A percentile compares a stretch with the other conserved stretches of the same genome.
phyloP scores from a whole-genome alignment of 2,113 vertebrate species.

The Ailuropoda melanoleuca region DNA sequence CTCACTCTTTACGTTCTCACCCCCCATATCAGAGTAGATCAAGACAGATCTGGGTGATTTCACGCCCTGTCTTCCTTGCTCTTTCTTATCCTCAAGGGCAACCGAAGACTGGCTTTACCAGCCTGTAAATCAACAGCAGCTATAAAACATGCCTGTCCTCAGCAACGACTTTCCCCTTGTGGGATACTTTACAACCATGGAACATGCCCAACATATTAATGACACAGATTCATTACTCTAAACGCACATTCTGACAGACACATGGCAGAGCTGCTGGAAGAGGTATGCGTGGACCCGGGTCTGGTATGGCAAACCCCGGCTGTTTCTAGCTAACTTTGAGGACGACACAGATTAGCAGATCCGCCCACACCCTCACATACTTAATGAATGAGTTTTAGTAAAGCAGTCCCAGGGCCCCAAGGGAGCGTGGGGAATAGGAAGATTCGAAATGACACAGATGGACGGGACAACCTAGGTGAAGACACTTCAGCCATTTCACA shows the following conservation, averaged over 20 bases:
- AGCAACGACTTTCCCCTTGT: slow-evolving; percentile 79
- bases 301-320: background rate
- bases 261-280: background rate
- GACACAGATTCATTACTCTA: slow-evolving; percentile 83
- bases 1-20: background rate
- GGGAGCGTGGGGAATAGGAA: background rate
- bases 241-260: slow-evolving; percentile 76
- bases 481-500: background rate
- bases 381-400: background rate
- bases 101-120: slow-evolving; percentile 71
- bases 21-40: background rate
- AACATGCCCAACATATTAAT: slow-evolving; percentile 82
- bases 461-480: background rate
- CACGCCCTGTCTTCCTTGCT: background rate
- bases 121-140: slow-evolving; percentile 81
- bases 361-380: background rate
- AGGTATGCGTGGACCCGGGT: background rate
- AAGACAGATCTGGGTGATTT: background rate
- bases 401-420: background rate
- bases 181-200: slow-evolving; percentile 79
- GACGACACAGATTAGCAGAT: background rate
- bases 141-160: slow-evolving; percentile 80
- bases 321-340: background rate
- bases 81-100: slow-evolving; percentile 80
- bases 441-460: background rate